Conservation (phyloP, 2,888 invertebrate genomes). For the Drosophila ezoana region DNA sequence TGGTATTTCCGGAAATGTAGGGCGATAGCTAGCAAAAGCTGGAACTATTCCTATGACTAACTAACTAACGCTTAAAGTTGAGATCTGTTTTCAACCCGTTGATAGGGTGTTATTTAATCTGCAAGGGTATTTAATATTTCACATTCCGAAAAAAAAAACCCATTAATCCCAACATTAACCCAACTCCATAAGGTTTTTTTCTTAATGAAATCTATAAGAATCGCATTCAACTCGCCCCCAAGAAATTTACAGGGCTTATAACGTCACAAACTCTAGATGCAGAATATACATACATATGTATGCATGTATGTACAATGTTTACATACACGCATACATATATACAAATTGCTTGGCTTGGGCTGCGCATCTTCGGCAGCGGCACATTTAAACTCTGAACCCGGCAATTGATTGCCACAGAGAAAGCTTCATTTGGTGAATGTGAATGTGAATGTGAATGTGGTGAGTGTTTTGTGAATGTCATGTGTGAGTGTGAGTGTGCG, state of each 20-base stretch:
- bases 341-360: constrained; percentile 42
- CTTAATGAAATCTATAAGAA: constrained; percentile 16
- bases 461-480: constrained; percentile 31
- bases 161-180: background rate
- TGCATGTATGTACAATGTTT: constrained; percentile 23
- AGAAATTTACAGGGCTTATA: constrained; percentile 35
- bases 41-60: background rate
- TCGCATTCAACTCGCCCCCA: constrained; percentile 27
- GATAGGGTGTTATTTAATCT: no score
- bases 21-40: constrained; percentile 4
- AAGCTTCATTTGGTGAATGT: constrained; percentile 67
- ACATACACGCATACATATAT: constrained; percentile 7
- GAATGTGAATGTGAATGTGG: constrained; percentile 6
- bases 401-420: constrained; percentile 76
- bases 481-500: constrained; percentile 43
- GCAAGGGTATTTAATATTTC: no score
- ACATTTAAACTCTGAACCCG: constrained; percentile 78
- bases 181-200: background rate
- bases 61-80: background rate
- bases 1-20: constrained; percentile 32
- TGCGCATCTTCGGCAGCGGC: constrained; percentile 37
- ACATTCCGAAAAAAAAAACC: no score
- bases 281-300: background rate
- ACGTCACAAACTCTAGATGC: constrained; percentile 34
- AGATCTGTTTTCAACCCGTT: background rate